A percentile compares a stretch with the other conserved stretches of the same genome.
Conservation (phyloP, 2,113 vertebrate genomes). For the Phalacrocorax aristotelis region DNA sequence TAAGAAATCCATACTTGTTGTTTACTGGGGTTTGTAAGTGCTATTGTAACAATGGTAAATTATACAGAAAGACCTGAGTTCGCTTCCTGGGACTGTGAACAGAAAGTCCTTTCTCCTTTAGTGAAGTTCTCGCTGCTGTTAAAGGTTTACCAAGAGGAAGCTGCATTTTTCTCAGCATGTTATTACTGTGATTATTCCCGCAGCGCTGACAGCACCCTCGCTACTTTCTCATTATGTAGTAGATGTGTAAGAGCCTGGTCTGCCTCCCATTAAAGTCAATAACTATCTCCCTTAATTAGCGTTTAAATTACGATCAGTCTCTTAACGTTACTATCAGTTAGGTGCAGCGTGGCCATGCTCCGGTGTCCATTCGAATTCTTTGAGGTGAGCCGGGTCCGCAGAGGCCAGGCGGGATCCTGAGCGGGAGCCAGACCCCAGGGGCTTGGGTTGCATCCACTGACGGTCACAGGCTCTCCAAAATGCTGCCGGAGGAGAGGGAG, state of each 20-base stretch:
- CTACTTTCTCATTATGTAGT: constrained; percentile 8
- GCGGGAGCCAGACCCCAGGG: neutral
- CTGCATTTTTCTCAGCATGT: neutral
- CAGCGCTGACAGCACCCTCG: neutral
- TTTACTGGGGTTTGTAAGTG: neutral
- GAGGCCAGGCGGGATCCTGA: neutral
- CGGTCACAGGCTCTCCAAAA: neutral
- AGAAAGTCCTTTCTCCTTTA: neutral
- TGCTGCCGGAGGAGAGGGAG: neutral
- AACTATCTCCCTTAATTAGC: constrained; percentile 30
- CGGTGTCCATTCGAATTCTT: neutral
- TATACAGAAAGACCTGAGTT: neutral
- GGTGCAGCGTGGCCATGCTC: neutral
- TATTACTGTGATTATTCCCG: neutral
- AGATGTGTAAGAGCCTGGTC: neutral
- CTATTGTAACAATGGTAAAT: neutral
- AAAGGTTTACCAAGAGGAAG: neutral
- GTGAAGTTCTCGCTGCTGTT: neutral
- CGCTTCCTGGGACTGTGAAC: neutral
- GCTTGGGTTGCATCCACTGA: neutral
- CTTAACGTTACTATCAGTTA: constrained; percentile 15
- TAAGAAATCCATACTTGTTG: neutral
- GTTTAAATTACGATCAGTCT: neutral
- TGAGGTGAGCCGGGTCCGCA: fast-evolving
- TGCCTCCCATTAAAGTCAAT: constrained; percentile 33